phyloP scores from a whole-genome alignment of 2,113 vertebrate species.

The Oryzias javanicus region DNA sequence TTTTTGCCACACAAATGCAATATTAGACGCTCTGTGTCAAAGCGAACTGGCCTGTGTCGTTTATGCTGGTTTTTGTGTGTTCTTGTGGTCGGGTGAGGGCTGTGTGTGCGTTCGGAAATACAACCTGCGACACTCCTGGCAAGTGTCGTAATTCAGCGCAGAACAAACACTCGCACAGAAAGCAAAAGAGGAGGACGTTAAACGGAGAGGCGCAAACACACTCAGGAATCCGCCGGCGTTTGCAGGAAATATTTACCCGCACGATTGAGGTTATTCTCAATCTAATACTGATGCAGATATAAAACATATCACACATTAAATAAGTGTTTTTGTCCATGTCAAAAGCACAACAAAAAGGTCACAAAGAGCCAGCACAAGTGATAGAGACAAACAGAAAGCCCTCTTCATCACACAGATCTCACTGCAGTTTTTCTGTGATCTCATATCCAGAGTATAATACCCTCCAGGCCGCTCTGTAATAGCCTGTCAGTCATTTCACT shows the following conservation, averaged over 20 bases:
- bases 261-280: no score
- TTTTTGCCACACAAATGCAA: slow-evolving; percentile 79
- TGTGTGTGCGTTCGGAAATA: slow-evolving; percentile 21
- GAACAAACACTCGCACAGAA: slow-evolving; percentile 34
- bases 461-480: not conserved
- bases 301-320: no score
- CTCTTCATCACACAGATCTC: not conserved
- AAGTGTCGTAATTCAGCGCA: slow-evolving; percentile 42
- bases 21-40: slow-evolving; percentile 77
- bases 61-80: slow-evolving; percentile 5
- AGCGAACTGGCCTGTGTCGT: slow-evolving; percentile 64
- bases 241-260: no score
- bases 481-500: slow-evolving; percentile 10
- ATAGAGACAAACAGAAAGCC: not conserved
- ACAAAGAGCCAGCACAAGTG: not conserved
- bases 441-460: not conserved
- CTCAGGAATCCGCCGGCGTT: no score
- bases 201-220: not conserved
- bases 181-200: not conserved
- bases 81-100: not conserved
- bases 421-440: not conserved
- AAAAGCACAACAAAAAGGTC: not conserved
- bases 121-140: slow-evolving; percentile 29
- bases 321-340: no score
- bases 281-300: no score